These are phyloP conservation scores for Natator depressus DNA, from an alignment of 2,113 vertebrate species.

Conservation along the genomic window DNA sequence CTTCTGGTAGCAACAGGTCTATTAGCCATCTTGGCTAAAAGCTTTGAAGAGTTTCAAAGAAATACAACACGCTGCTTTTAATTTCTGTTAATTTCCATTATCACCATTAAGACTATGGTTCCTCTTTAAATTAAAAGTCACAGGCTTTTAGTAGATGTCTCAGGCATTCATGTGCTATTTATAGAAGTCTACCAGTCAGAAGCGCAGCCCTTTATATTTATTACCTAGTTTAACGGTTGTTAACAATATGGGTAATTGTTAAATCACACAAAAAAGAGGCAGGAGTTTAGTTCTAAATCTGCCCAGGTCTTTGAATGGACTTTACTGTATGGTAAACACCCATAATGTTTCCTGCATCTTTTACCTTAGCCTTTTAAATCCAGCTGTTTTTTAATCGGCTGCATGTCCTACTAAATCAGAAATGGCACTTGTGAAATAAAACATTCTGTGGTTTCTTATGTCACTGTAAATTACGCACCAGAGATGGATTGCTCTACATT, in stretches of 20 bases:
- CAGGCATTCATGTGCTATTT: neutral
- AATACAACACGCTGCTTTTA: neutral
- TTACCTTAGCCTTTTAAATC: neutral
- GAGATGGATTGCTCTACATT: accelerated
- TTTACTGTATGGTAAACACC: neutral
- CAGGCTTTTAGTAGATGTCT: neutral
- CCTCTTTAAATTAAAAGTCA: neutral
- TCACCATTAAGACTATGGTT: neutral
- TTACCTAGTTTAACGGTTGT: neutral
- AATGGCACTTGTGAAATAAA: neutral
- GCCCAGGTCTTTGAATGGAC: neutral
- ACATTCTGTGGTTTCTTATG: neutral
- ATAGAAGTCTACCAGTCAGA: neutral
- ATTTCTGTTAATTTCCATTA: neutral
- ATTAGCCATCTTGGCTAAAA: neutral
- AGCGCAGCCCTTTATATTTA: neutral
- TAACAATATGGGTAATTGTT: neutral
- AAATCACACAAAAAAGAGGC: neutral
- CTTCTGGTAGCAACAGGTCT: neutral
- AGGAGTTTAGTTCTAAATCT: accelerated
- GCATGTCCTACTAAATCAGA: neutral
- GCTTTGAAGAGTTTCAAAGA: neutral
- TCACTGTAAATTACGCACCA: neutral
- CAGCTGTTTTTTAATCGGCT: neutral
- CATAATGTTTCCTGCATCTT: neutral